Percentiles rank a stretch among this genome's conserved stretches.
Evolutionary conservation across 2,797 vertebrate genomes (phyloP).

Genomic region (Geotria australis): DNA sequence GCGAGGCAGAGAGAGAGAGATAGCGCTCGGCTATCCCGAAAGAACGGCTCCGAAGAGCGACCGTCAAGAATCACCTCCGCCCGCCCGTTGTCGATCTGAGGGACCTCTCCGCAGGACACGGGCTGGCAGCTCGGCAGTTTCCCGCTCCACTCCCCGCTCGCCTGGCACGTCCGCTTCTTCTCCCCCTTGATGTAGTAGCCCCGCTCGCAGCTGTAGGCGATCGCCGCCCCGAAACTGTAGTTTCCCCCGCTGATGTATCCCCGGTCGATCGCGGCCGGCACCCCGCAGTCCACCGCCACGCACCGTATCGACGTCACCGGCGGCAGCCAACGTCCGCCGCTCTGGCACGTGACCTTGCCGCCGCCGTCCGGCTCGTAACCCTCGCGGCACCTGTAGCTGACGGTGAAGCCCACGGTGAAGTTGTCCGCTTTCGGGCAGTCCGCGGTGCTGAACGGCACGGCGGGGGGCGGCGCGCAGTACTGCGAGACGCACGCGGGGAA

Average conservation of each 20-base stretch:
- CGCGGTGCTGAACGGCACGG: slow-evolving; percentile 43
- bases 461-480: slow-evolving; percentile 52
- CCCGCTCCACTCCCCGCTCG: slow-evolving; percentile 62
- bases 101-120: slow-evolving; percentile 36
- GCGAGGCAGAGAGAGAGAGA: too few relatives aligned
- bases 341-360: slow-evolving; percentile 38
- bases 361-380: slow-evolving; percentile 71
- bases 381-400: slow-evolving; percentile 78
- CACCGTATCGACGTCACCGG: slow-evolving; percentile 43
- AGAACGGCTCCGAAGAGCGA: too few relatives aligned
- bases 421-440: slow-evolving; percentile 53
- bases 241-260: slow-evolving; percentile 59
- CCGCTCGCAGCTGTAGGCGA: slow-evolving; percentile 71
- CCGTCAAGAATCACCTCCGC: slow-evolving; percentile 35
- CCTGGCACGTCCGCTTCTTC: slow-evolving; percentile 67
- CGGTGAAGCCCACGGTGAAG: slow-evolving; percentile 38
- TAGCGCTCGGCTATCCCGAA: too few relatives aligned
- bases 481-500: slow-evolving; percentile 54
- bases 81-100: slow-evolving; percentile 34
- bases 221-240: slow-evolving; percentile 70
- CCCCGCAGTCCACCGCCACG: slow-evolving; percentile 56
- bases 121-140: slow-evolving; percentile 45
- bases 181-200: slow-evolving; percentile 73
- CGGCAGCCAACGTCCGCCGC: slow-evolving; percentile 61
- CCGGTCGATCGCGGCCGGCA: slow-evolving; percentile 29